A percentile compares a stretch with the other conserved stretches of the same genome.
Evolutionary conservation across 2,888 invertebrate genomes (phyloP).

Genomic region (Deroplatys truncata): DNA sequence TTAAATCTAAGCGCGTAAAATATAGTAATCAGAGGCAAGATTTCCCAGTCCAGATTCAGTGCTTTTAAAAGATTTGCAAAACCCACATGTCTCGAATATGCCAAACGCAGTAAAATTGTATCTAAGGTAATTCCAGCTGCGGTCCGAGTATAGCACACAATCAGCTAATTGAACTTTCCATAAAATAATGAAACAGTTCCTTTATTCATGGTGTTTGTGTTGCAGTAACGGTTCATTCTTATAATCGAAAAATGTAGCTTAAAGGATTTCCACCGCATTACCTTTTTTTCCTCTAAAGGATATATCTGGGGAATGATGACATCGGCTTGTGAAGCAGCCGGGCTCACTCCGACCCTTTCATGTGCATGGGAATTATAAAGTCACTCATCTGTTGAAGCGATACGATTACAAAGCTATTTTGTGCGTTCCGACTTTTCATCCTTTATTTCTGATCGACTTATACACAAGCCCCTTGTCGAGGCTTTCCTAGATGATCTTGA

Average conservation of each 20-base stretch:
- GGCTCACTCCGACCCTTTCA: neutral
- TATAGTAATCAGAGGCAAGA: too few relatives aligned
- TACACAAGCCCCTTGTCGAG: neutral
- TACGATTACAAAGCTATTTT: neutral
- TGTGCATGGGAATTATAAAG: neutral
- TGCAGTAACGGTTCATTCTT: neutral
- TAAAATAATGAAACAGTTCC: neutral
- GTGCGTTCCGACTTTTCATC: neutral
- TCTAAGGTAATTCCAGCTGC: neutral
- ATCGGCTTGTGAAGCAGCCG: neutral
- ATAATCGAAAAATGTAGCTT: neutral
- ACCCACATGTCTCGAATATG: too few relatives aligned
- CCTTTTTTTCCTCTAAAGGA: neutral
- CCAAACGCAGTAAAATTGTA: too few relatives aligned
- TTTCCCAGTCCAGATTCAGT: too few relatives aligned
- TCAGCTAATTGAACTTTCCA: neutral
- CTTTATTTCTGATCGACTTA: neutral
- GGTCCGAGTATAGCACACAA: neutral
- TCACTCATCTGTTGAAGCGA: neutral
- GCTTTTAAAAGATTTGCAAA: too few relatives aligned
- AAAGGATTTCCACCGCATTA: neutral
- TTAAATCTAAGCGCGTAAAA: too few relatives aligned
- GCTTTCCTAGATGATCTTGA: neutral
- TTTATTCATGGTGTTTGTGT: neutral
- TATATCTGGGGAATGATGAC: neutral